A percentile compares a stretch with the other conserved stretches of the same genome.
phyloP scores from a whole-genome alignment of 37 sponge, comb jelly and placozoan genomes.

The Crambe crambe region DNA sequence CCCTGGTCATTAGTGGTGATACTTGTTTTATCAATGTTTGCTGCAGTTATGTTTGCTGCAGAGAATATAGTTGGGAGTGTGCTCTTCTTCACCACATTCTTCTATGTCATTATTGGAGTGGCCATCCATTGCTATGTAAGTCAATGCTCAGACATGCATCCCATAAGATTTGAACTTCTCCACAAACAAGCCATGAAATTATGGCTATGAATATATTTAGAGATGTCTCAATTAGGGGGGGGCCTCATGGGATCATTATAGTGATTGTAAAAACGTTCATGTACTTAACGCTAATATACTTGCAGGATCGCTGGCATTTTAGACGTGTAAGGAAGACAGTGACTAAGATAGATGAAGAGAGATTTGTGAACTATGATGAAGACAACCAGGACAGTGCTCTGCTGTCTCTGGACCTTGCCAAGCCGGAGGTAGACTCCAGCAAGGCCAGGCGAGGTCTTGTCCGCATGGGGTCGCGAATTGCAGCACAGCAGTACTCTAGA shows the following conservation, averaged over 20 bases:
- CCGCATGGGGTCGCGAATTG: conserved; percentile 1
- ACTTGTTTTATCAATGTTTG: background rate
- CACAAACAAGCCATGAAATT: too few species aligned
- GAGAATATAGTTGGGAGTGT: conserved; percentile 61
- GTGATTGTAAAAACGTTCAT: background rate
- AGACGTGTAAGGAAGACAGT: background rate
- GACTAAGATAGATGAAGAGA: conserved; percentile 6
- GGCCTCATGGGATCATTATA: too few species aligned
- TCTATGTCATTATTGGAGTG: conserved; percentile 24
- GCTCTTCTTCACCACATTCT: conserved; percentile 1
- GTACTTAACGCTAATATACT: background rate
- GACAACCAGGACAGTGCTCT: background rate
- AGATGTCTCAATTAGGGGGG: too few species aligned
- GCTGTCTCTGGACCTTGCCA: background rate
- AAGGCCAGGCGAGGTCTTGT: conserved; percentile 15
- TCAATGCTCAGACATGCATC: too few species aligned
- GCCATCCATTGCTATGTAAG: conserved; percentile 19
- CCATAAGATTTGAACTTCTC: too few species aligned
- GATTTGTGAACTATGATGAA: background rate
- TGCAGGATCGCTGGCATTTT: conserved; percentile 11
- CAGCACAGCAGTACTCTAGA: background rate
- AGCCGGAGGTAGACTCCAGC: background rate
- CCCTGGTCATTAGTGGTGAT: background rate
- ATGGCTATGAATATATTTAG: too few species aligned
- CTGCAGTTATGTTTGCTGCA: conserved; percentile 10